A percentile compares a stretch with the other conserved stretches of the same genome.
phyloP scores from a whole-genome alignment of 2,888 invertebrate genomes.

The Bhutanitis thaidina region DNA sequence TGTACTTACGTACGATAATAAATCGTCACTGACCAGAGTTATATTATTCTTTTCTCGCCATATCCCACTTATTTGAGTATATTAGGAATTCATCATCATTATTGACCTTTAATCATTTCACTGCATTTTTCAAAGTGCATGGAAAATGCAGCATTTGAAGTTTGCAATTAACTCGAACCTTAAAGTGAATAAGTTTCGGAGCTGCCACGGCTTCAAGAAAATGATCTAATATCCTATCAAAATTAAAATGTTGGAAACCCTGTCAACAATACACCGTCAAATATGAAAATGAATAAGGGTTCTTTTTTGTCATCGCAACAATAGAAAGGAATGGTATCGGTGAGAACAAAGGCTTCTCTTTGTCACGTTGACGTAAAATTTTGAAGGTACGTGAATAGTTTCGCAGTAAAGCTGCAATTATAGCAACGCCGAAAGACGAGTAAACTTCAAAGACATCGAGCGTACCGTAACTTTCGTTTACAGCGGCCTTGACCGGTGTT shows the following conservation, averaged over 20 bases:
- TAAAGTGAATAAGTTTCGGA: too few species aligned
- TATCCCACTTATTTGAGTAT: too few species aligned
- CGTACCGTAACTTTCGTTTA: background rate
- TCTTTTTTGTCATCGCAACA: constrained; percentile 16
- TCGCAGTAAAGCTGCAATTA: constrained; percentile 10
- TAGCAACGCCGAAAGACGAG: background rate
- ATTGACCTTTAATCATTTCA: too few species aligned
- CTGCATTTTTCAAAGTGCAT: too few species aligned
- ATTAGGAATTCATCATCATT: too few species aligned
- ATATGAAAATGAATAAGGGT: constrained; percentile 15
- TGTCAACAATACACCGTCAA: background rate
- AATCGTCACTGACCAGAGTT: too few species aligned
- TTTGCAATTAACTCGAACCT: too few species aligned
- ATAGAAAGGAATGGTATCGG: constrained; percentile 11
- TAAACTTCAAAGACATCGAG: background rate
- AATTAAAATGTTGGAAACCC: background rate
- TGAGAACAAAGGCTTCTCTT: constrained; percentile 5
- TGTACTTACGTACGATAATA: too few species aligned
- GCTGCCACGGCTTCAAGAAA: too few species aligned
- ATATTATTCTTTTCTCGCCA: too few species aligned
- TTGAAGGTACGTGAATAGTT: constrained; percentile 2
- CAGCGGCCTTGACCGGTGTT: background rate
- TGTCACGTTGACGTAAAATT: constrained; percentile 2
- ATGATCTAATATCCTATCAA: too few species aligned
- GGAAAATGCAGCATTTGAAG: too few species aligned